phyloP scores from a whole-genome alignment of 2,888 invertebrate species.

The Phyllotreta cruciferae region DNA sequence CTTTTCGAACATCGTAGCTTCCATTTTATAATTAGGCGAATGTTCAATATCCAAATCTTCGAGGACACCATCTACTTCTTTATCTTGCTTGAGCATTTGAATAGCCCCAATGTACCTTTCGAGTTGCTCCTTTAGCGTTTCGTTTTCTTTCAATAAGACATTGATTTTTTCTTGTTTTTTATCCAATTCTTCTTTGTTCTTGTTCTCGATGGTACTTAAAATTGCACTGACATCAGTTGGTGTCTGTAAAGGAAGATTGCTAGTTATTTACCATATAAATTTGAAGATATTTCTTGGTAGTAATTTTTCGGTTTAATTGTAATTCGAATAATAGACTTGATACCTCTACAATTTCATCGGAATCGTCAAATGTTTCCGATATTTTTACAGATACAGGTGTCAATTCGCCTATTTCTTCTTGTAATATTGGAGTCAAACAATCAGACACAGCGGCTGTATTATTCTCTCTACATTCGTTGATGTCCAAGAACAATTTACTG shows the following conservation, averaged over 20 bases:
- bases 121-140: conserved; percentile 81
- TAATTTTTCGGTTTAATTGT: too few species aligned
- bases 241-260: neutral
- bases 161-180: conserved; percentile 53
- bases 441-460: conserved; percentile 48
- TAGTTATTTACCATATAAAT: too few species aligned
- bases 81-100: conserved; percentile 72
- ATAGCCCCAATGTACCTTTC: conserved; percentile 89
- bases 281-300: too few species aligned
- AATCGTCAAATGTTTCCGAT: conserved; percentile 50
- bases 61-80: conserved; percentile 55
- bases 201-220: conserved; percentile 54
- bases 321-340: too few species aligned
- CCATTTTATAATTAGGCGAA: conserved; percentile 66
- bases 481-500: conserved; percentile 53
- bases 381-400: conserved; percentile 60
- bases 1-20: conserved; percentile 81
- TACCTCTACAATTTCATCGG: conserved; percentile 55
- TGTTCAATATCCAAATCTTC: conserved; percentile 55
- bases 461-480: conserved; percentile 54
- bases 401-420: conserved; percentile 60
- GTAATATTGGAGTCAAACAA: conserved; percentile 61
- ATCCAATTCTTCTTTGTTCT: conserved; percentile 53
- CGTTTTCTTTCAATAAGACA: conserved; percentile 75
- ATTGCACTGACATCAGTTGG: conserved; percentile 57